phyloP scores from a whole-genome alignment of 2,888 invertebrate genomes.

The Hydrotaea diabolus region DNA sequence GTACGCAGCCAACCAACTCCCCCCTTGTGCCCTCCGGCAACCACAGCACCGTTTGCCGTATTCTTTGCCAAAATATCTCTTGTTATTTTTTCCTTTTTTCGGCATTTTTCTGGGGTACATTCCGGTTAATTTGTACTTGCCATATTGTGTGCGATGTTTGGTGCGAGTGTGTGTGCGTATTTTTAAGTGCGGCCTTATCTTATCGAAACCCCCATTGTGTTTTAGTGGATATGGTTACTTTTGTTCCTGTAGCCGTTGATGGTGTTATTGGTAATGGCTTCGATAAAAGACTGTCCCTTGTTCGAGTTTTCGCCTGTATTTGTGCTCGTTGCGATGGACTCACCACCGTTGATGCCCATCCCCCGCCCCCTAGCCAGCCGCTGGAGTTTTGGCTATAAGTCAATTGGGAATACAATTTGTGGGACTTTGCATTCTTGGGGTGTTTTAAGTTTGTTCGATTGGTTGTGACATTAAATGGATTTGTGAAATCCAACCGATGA shows the following conservation, averaged over 20 bases:
- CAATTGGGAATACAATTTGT: background rate
- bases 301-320: background rate
- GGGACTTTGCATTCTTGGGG: background rate
- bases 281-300: background rate
- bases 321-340: background rate
- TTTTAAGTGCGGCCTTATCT: slow-evolving; percentile 46
- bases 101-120: background rate
- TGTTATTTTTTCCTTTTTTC: background rate
- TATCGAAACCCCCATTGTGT: slow-evolving; percentile 56
- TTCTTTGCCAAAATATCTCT: background rate
- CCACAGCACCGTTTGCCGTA: background rate
- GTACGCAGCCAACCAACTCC: background rate
- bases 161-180: background rate
- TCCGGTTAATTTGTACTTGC: slow-evolving; percentile 3
- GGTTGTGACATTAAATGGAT: background rate
- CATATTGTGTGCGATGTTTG: background rate
- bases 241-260: slow-evolving; percentile 27
- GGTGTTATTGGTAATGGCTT: slow-evolving; percentile 32
- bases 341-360: background rate
- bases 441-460: background rate
- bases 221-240: background rate
- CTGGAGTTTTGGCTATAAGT: background rate
- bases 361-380: background rate
- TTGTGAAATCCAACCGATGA: background rate
- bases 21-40: background rate